phyloP scores from a whole-genome alignment of 2,797 vertebrate species.

The Glyptemys insculpta region DNA sequence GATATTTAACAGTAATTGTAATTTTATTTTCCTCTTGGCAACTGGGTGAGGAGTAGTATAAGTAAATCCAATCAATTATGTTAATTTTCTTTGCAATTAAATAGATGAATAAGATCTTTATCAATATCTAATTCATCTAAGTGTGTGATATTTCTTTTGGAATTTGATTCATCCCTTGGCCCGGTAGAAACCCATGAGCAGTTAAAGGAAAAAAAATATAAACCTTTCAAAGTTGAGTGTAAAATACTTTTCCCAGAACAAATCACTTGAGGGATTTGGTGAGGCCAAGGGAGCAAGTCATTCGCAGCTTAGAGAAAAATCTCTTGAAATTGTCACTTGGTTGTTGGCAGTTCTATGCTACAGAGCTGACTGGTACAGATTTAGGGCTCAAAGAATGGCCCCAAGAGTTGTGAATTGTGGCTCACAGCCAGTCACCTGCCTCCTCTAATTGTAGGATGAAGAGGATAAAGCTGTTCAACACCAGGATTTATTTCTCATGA shows the following conservation, averaged over 20 bases:
- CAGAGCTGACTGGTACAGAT: not conserved
- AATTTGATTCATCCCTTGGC: not conserved
- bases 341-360: not conserved
- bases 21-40: not conserved
- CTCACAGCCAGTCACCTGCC: not conserved
- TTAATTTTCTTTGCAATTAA: not conserved
- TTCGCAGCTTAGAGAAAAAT: not conserved
- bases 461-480: not conserved
- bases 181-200: not conserved
- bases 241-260: not conserved
- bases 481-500: not conserved
- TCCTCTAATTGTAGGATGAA: not conserved
- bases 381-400: not conserved
- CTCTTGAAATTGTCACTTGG: not conserved
- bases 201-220: not conserved
- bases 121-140: not conserved
- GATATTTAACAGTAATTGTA: not conserved
- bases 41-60: not conserved
- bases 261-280: not conserved
- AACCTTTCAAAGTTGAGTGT: accelerated
- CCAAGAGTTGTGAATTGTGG: not conserved
- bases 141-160: not conserved
- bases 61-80: not conserved
- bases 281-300: not conserved
- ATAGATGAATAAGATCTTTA: not conserved